These are phyloP conservation scores for Gavialis gangeticus DNA, from an alignment of 2,113 vertebrate genomes.

Conservation along the genomic window DNA sequence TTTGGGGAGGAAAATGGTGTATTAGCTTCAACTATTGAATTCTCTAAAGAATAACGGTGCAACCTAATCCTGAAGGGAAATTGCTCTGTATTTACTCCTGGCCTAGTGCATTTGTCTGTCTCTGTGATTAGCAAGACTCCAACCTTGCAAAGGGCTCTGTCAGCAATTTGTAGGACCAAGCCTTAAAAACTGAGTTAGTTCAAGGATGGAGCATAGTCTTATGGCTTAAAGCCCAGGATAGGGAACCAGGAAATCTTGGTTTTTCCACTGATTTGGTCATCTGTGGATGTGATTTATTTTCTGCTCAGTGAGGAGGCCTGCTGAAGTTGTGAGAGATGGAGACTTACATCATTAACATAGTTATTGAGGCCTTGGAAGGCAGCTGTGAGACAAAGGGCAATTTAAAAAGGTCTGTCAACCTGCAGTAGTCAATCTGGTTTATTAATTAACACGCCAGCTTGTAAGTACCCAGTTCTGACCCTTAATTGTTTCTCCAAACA, in stretches of 20 bases:
- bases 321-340: not conserved
- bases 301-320: too few species aligned
- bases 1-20: not conserved
- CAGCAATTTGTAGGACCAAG: not conserved
- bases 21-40: not conserved
- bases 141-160: constrained; percentile 20
- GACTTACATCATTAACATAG: not conserved
- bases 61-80: fast-evolving
- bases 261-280: not conserved
- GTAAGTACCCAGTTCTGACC: not conserved
- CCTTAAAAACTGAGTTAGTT: not conserved
- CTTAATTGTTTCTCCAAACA: not conserved
- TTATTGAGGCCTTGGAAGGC: not conserved
- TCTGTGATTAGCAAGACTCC: not conserved
- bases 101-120: not conserved
- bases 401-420: not conserved
- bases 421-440: not conserved
- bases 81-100: fast-evolving
- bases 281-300: too few species aligned
- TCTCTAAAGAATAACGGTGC: not conserved
- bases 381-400: not conserved
- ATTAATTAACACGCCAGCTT: not conserved
- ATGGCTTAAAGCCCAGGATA: not conserved
- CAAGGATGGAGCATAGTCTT: not conserved
- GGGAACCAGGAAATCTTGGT: constrained; percentile 11